A percentile compares a stretch with the other conserved stretches of the same genome.
Evolutionary conservation across 2,113 vertebrate genomes (phyloP).

Genomic region (Ursus arctos): DNA sequence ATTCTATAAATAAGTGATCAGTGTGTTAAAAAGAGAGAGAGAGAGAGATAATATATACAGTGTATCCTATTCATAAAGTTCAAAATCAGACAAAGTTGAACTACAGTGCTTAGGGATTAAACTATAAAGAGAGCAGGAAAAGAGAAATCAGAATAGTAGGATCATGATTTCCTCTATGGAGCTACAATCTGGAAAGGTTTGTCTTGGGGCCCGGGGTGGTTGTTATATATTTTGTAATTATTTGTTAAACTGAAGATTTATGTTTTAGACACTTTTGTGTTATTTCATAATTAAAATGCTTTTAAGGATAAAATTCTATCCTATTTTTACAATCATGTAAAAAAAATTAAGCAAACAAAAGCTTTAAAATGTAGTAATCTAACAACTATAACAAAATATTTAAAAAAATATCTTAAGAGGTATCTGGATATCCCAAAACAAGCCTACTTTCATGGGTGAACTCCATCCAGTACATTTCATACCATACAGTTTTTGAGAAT

Average conservation of each 20-base stretch:
- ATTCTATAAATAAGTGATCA: background rate
- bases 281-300: background rate
- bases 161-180: background rate
- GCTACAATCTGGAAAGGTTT: background rate
- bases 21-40: background rate
- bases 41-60: background rate
- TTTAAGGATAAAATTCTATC: background rate
- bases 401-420: background rate
- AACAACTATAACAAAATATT: background rate
- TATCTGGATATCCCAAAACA: background rate
- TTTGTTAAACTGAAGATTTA: background rate
- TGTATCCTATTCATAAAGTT: background rate
- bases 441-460: background rate
- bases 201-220: background rate
- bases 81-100: background rate
- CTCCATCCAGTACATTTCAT: background rate
- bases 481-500: background rate
- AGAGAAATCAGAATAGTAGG: background rate
- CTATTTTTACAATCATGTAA: background rate
- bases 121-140: background rate
- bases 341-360: conserved; percentile 26
- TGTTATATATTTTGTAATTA: background rate
- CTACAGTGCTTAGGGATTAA: background rate
- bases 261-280: background rate
- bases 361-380: background rate